phyloP scores from a whole-genome alignment of 2,888 invertebrate species.

The Muscina levida region DNA sequence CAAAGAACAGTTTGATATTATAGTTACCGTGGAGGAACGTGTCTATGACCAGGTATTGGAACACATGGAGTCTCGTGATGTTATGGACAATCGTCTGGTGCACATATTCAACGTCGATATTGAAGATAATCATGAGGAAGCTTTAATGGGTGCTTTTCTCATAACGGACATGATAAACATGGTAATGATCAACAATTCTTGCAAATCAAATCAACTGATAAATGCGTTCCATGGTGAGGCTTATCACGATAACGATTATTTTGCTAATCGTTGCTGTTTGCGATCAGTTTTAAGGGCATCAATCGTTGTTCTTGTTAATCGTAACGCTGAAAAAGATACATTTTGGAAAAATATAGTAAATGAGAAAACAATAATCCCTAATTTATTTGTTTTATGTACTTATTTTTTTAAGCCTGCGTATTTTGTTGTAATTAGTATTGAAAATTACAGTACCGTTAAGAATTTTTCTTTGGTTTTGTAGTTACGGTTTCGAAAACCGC shows the following conservation, averaged over 20 bases:
- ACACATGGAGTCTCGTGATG: constrained; percentile 91
- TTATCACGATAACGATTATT: constrained; percentile 1
- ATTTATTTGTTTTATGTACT: constrained; percentile 61
- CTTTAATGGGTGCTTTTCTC: constrained; percentile 98
- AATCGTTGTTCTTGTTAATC: constrained; percentile 17
- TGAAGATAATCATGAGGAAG: constrained; percentile 99
- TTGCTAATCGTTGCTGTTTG: neutral
- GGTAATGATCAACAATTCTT: constrained; percentile 80
- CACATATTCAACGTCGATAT: constrained; percentile 99
- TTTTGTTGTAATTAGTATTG: too few relatives aligned
- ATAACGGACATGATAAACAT: constrained; percentile 97
- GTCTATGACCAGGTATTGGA: constrained; percentile 99
- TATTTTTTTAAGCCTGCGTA: constrained; percentile 35
- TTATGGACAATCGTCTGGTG: constrained; percentile 91
- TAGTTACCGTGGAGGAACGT: constrained; percentile 98
- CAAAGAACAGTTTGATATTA: constrained; percentile 94
- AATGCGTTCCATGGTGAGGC: constrained; percentile 38
- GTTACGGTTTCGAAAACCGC: too few relatives aligned
- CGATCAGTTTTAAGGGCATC: constrained; percentile 31
- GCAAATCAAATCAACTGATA: constrained; percentile 42
- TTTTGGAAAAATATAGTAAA: constrained; percentile 53
- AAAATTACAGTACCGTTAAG: too few relatives aligned
- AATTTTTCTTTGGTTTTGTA: too few relatives aligned
- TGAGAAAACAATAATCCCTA: constrained; percentile 61
- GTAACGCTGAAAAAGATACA: constrained; percentile 41